Base-by-base conservation (phyloP, 2,888 invertebrate species). In the Leucoptera coffeella region DNA sequence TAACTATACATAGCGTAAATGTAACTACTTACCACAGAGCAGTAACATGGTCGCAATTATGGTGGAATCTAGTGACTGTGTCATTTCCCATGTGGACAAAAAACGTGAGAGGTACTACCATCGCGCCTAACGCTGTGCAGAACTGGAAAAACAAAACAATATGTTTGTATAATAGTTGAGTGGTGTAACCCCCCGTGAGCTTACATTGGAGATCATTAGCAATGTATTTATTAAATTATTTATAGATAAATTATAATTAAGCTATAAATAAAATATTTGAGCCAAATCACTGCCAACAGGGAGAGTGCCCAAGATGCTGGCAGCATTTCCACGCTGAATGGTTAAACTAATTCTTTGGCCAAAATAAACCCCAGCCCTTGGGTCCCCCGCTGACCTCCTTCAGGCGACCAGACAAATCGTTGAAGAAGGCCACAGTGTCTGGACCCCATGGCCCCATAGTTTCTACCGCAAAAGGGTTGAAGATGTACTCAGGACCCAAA, bases 71-170 rank as follows among this genome's bases (percentile, higher is more conserved):
- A 86, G 45, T 4, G 92, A 93, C 34, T 79, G 74, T 2, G 93
- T 91, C 65, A 94, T 75, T 55, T 93, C 89, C 82, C 90, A 90
- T 22, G 93, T 83, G 24, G 82, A 87, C 30, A 92, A 13, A 65
- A 50, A 85, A 95, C 15, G 85, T 79, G 52, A 94, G 74, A 9
- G 95, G 95, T 23, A 92, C 82, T 34, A 92, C 80, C 22, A 82
- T 60, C 11, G 92, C 86, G 21, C 95, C 95, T 40, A 95, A 54
- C 17, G 85, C 72, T 12, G 92, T 87, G 55, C 95, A 96, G 59
- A 94, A 92, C 92, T 94, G 57, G 38, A 78, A 77, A 29, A 36
- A 45, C 44, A 36, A 28, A 10, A 20, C 26, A 27, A 17, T 17
- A 7, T 17, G 9, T 9, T 7, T 17, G 9, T 17, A 17, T 17